phyloP scores from a whole-genome alignment of 2,113 vertebrate species.

The Antechinus flavipes region DNA sequence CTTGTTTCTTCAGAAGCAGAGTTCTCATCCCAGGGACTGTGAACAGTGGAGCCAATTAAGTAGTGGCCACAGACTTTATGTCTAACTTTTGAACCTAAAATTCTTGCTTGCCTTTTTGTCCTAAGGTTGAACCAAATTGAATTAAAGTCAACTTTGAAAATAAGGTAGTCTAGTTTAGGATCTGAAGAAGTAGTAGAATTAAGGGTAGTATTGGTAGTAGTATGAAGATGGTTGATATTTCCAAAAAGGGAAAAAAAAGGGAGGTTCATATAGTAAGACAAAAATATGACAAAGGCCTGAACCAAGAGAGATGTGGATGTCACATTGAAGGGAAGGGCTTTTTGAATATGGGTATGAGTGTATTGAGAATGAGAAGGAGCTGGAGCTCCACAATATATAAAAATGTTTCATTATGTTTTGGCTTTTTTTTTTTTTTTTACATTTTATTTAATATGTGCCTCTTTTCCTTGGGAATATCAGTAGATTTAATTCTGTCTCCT shows the following conservation, averaged over 20 bases:
- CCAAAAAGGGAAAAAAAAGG: neutral
- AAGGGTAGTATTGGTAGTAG: neutral
- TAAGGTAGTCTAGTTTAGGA: neutral
- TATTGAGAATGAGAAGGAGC: neutral
- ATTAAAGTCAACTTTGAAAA: neutral
- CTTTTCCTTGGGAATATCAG: neutral
- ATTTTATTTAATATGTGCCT: neutral
- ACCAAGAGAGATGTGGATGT: neutral
- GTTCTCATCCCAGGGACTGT: neutral
- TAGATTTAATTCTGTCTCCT: neutral
- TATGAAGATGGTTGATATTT: neutral
- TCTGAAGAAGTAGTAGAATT: neutral
- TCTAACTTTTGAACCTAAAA: neutral
- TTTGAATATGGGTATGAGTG: neutral
- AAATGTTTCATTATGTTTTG: neutral
- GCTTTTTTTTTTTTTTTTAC: neutral
- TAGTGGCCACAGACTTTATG: neutral
- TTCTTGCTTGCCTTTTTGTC: neutral
- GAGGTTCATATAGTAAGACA: neutral
- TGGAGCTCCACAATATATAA: neutral
- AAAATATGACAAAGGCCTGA: neutral
- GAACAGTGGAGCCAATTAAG: neutral
- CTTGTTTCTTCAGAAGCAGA: neutral
- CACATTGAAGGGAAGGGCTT: neutral
- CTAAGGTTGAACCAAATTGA: neutral